Evolutionary conservation across 2,888 invertebrate species (phyloP).

Genomic region (Ectemnius lituratus): DNA sequence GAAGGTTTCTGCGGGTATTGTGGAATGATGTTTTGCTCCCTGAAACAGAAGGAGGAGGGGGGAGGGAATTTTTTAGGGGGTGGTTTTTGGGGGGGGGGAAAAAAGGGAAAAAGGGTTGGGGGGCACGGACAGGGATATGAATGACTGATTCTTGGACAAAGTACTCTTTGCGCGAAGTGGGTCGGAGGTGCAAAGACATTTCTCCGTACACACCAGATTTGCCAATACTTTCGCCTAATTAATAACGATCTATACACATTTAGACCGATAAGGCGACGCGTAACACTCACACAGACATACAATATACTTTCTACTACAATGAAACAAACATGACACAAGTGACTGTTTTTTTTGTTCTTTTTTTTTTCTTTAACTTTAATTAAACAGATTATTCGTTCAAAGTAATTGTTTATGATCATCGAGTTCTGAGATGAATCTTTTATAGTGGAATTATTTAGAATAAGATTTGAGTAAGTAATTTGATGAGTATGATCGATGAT

Average conservation of each 20-base stretch:
- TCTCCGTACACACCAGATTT: slow-evolving; percentile 33
- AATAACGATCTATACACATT: slow-evolving; percentile 25
- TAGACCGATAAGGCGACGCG: slow-evolving; percentile 24
- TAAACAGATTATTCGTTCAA: slow-evolving; percentile 11
- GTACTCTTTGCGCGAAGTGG: slow-evolving; percentile 59
- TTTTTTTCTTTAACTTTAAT: background rate
- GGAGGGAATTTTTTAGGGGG: background rate
- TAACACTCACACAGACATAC: slow-evolving; percentile 22
- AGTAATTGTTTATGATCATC: background rate
- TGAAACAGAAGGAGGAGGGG: background rate
- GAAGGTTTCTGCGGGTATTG: no score
- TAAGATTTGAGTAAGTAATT: background rate
- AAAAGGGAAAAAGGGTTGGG: no score
- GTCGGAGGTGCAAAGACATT: slow-evolving; percentile 67
- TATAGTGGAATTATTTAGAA: background rate
- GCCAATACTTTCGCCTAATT: slow-evolving; percentile 28
- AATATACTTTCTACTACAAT: background rate
- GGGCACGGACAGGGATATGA: no score
- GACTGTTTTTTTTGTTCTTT: background rate
- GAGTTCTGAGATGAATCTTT: background rate
- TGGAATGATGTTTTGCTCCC: background rate
- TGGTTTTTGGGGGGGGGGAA: no score
- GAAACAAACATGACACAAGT: slow-evolving; percentile 29
- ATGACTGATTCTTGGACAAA: slow-evolving; percentile 52
- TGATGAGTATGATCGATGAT: background rate